phyloP scores from a whole-genome alignment of 2,888 invertebrate species.

The Idaea straminata region DNA sequence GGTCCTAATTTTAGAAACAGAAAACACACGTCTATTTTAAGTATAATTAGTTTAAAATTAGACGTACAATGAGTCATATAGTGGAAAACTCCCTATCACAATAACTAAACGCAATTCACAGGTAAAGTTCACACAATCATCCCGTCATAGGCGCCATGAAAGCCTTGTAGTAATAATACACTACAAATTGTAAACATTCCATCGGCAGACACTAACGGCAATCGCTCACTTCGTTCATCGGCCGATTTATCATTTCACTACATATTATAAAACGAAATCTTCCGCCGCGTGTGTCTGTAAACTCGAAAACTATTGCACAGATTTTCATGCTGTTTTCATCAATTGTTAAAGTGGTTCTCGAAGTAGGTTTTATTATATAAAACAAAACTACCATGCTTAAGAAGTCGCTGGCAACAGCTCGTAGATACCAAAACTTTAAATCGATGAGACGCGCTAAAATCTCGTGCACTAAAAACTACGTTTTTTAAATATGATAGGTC shows the following conservation, averaged over 20 bases:
- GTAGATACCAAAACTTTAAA: too few relatives aligned
- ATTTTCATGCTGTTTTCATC: too few relatives aligned
- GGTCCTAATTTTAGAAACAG: neutral
- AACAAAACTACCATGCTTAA: too few relatives aligned
- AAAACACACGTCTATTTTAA: neutral
- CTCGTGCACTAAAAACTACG: too few relatives aligned
- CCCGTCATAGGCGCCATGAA: neutral
- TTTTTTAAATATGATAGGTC: too few relatives aligned
- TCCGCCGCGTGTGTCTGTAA: too few relatives aligned
- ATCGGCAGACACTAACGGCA: neutral
- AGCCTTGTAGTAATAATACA: neutral
- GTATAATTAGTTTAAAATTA: neutral
- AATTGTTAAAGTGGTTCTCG: too few relatives aligned
- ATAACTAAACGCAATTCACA: neutral
- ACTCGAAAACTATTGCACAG: too few relatives aligned
- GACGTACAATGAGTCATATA: neutral
- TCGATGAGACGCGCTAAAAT: too few relatives aligned
- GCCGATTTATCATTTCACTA: neutral
- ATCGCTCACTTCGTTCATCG: neutral
- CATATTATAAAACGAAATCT: too few relatives aligned
- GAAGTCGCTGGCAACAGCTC: too few relatives aligned
- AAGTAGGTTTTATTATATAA: too few relatives aligned
- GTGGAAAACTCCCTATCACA: neutral
- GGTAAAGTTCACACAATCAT: neutral
- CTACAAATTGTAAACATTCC: neutral